These are phyloP conservation scores for Oryctes rhinoceros DNA, from an alignment of 1,140 invertebrate genomes.

Conservation along the genomic window DNA sequence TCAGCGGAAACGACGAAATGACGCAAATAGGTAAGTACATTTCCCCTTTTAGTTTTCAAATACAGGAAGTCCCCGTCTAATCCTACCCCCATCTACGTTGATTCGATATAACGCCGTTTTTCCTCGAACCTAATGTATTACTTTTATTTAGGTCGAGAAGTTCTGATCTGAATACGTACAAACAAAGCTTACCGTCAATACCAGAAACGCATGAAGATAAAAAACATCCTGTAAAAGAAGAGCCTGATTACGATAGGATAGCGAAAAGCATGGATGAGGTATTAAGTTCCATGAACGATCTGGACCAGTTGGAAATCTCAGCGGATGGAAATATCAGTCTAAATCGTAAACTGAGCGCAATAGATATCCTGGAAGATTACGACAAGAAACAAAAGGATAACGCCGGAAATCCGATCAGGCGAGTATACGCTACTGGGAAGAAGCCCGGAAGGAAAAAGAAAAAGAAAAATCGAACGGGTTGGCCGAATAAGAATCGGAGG, in stretches of 20 bases:
- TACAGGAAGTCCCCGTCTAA: no score
- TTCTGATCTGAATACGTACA: slow-evolving; percentile 39
- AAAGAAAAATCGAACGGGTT: slow-evolving; percentile 68
- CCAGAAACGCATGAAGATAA: slow-evolving; percentile 44
- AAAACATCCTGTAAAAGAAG: slow-evolving; percentile 18
- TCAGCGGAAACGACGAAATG: slow-evolving; percentile 61
- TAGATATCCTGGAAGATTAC: slow-evolving; percentile 53
- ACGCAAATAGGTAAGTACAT: slow-evolving; percentile 20
- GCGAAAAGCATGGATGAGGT: slow-evolving; percentile 42
- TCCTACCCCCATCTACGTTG: no score
- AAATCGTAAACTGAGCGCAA: slow-evolving; percentile 43
- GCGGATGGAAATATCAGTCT: background rate
- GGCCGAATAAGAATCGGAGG: slow-evolving; percentile 66
- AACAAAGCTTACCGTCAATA: slow-evolving; percentile 43
- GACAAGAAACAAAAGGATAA: slow-evolving; percentile 45
- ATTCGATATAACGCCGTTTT: no score
- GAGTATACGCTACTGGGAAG: slow-evolving; percentile 43
- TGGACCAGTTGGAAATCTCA: slow-evolving; percentile 10
- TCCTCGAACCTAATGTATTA: no score
- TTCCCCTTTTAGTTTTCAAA: background rate
- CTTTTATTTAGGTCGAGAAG: slow-evolving; percentile 14
- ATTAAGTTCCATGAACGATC: slow-evolving; percentile 10
- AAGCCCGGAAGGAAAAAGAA: slow-evolving; percentile 56
- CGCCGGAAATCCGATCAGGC: slow-evolving; percentile 48
- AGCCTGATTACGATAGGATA: slow-evolving; percentile 39